These are phyloP conservation scores for Philaenus spumarius DNA, from an alignment of 1,140 invertebrate genomes.

Conservation along the genomic window DNA sequence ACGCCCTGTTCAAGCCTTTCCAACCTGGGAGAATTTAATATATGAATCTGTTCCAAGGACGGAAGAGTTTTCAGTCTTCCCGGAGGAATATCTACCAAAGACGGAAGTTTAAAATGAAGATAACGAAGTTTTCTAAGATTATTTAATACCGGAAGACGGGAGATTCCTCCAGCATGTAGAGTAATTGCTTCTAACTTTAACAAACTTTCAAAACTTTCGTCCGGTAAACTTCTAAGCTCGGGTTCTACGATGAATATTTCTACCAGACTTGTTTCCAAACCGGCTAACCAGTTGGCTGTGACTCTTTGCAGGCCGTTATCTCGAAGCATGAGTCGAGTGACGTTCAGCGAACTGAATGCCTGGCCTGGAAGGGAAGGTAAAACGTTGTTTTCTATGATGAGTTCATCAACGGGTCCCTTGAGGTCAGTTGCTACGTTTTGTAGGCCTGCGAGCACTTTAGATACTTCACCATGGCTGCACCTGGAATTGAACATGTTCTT, in stretches of 20 bases:
- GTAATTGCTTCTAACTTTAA: conserved; percentile 74
- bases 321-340: conserved; percentile 70
- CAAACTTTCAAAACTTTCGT: conserved; percentile 66
- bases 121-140: conserved; percentile 47
- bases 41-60: conserved; percentile 64
- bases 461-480: conserved; percentile 80
- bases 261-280: conserved; percentile 38
- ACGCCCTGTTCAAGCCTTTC: conserved; percentile 60
- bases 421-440: conserved; percentile 60
- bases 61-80: conserved; percentile 64
- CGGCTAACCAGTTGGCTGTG: conserved; percentile 64
- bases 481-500: too few relatives aligned
- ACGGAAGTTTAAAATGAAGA: conserved; percentile 53
- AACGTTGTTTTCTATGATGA: conserved; percentile 81
- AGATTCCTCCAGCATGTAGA: conserved; percentile 63
- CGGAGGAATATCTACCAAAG: conserved; percentile 59
- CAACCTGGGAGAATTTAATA: conserved; percentile 59
- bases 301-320: conserved; percentile 76
- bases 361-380: conserved; percentile 70
- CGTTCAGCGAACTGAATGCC: conserved; percentile 63
- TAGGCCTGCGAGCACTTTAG: conserved; percentile 62
- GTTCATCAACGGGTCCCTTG: conserved; percentile 65
- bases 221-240: conserved; percentile 64
- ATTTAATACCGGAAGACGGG: conserved; percentile 53
- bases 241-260: conserved; percentile 72